phyloP scores from a whole-genome alignment of 92 coral and sea anemone species.

The Phenganax stokvisi region DNA sequence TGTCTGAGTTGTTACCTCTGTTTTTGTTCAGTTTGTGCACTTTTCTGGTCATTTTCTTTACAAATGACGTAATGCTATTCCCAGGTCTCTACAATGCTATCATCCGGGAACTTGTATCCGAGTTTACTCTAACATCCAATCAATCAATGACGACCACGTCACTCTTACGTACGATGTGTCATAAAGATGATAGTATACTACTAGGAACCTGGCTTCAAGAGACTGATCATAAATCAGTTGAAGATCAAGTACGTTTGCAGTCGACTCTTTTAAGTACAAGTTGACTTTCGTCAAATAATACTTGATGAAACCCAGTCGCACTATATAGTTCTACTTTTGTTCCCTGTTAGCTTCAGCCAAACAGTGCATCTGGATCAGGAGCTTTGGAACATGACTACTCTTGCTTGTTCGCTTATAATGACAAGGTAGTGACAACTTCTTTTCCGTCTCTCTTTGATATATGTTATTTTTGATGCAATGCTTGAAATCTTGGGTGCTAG shows the following conservation, averaged over 20 bases:
- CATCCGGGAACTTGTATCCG: slow-evolving; percentile 87
- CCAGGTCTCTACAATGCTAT: slow-evolving; percentile 78
- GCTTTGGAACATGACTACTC: slow-evolving; percentile 95
- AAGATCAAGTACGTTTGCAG: slow-evolving; percentile 70
- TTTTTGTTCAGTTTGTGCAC: background rate
- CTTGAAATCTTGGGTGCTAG: too few relatives aligned
- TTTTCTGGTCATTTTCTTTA: background rate
- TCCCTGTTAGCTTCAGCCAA: slow-evolving; percentile 75
- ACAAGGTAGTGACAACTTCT: background rate
- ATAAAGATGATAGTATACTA: slow-evolving; percentile 88
- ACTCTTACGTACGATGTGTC: slow-evolving; percentile 80
- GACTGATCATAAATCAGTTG: slow-evolving; percentile 95
- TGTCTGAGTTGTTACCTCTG: too few relatives aligned
- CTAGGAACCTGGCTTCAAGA: slow-evolving; percentile 96
- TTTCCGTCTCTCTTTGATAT: too few relatives aligned
- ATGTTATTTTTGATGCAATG: too few relatives aligned
- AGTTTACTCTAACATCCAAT: slow-evolving; percentile 94
- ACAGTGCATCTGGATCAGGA: slow-evolving; percentile 99
- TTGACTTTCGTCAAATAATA: background rate
- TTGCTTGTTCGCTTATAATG: slow-evolving; percentile 62
- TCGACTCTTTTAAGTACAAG: background rate
- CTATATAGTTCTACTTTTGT: background rate
- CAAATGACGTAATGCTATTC: background rate
- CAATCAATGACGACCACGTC: slow-evolving; percentile 94
- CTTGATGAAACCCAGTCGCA: background rate